phyloP scores from a whole-genome alignment of 92 coral and sea anemone genomes.

The Phenganax subtilis region DNA sequence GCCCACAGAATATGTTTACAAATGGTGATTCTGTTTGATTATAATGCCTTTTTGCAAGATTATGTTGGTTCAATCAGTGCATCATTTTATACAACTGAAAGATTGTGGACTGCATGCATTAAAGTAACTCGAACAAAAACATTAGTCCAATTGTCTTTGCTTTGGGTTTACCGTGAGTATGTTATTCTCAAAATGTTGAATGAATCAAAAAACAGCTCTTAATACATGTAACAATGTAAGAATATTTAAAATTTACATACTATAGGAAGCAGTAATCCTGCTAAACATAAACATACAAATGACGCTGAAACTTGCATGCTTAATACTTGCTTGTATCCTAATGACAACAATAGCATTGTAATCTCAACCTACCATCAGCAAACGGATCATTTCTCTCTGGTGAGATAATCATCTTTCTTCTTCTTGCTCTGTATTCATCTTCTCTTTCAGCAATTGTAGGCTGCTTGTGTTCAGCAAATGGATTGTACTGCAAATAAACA shows the following conservation, averaged over 20 bases:
- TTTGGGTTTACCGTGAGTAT: too few relatives aligned
- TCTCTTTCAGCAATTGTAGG: conserved; percentile 93
- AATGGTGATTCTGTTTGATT: too few relatives aligned
- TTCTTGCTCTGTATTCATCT: conserved; percentile 83
- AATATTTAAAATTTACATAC: background rate
- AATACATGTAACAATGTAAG: background rate
- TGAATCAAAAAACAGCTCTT: background rate
- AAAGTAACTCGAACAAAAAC: too few relatives aligned
- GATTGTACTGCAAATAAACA: conserved; percentile 62
- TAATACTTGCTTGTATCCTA: background rate
- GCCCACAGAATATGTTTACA: too few relatives aligned
- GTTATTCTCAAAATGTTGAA: background rate
- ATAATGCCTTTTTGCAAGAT: too few relatives aligned
- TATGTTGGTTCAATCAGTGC: too few relatives aligned
- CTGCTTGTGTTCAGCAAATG: conserved; percentile 88
- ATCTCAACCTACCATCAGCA: conserved; percentile 82
- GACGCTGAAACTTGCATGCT: background rate
- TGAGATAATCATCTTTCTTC: conserved; percentile 86
- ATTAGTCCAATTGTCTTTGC: too few relatives aligned
- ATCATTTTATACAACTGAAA: too few relatives aligned
- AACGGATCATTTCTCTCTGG: conserved; percentile 90
- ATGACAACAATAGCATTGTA: background rate
- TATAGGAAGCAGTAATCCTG: background rate
- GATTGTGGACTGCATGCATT: too few relatives aligned
- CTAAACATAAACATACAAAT: too few relatives aligned